Base-by-base conservation (phyloP, 1,140 invertebrate species). In the Solen grandis region DNA sequence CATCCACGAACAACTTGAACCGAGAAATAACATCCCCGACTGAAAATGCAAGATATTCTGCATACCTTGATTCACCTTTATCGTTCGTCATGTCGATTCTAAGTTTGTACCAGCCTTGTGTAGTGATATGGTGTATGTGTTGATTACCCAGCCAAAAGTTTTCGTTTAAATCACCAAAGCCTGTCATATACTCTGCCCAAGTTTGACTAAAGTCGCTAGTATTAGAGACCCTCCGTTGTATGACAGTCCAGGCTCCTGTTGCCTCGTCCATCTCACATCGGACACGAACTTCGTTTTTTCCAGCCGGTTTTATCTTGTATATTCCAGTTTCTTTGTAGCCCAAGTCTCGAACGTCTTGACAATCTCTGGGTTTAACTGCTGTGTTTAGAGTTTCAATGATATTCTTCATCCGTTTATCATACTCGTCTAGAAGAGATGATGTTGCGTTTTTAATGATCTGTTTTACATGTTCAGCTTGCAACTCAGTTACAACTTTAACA, bases 331-430 rank as follows among this genome's bases (percentile, higher is more conserved):
- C 31, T 13, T 8, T 4, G 31, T 72, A 2, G 2, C 52, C 69
- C 13, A 22, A 5, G 2, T 25, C 16, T 22, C 57, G n/a, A 55
- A 72, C 33, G 25, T 72, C 69, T 14, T 29, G 19, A 38, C 69
- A 72, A 54, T 72, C 69, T n/a, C 25, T 8, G 13, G 69, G 69
- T 72, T 38, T 72, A n/a, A n/a, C n/a, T n/a, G n/a, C n/a, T n/a
- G n/a, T n/a, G n/a, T n/a, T n/a, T n/a, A n/a, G n/a, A n/a, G n/a
- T n/a, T n/a, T n/a, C n/a, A n/a, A n/a, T n/a, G n/a, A n/a, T n/a
- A n/a, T n/a, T n/a, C n/a, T n/a, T n/a, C n/a, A n/a, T n/a, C n/a
- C n/a, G n/a, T n/a, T n/a, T n/a, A n/a, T n/a, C n/a, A n/a, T n/a
- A n/a, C n/a, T n/a, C n/a, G n/a, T n/a, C n/a, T n/a, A n/a, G n/a